Conservation (phyloP, 2,888 invertebrate species). For the Meiosimyza decipiens region DNA sequence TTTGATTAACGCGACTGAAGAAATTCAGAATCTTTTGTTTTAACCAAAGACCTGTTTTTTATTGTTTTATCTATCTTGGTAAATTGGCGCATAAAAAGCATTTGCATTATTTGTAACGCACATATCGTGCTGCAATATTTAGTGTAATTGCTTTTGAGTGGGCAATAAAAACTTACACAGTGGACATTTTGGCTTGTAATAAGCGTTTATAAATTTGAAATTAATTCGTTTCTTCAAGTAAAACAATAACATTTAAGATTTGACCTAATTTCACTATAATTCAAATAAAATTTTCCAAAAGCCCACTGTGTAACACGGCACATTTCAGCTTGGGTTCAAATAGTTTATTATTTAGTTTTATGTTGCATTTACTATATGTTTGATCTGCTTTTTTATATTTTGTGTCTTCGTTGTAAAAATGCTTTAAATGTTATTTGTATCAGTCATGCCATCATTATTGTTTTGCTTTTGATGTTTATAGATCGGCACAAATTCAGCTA, state of each 20-base stretch:
- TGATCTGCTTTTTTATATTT: slow-evolving; percentile 26
- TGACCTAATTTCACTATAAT: too few relatives aligned
- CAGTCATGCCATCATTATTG: slow-evolving; percentile 22
- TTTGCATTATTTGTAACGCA: slow-evolving; percentile 27
- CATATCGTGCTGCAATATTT: slow-evolving; percentile 20
- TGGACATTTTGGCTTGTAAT: slow-evolving; percentile 22
- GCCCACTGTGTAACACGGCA: slow-evolving; percentile 42
- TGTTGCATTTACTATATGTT: slow-evolving; percentile 34
- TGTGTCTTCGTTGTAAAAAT: slow-evolving; percentile 7
- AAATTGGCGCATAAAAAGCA: not conserved
- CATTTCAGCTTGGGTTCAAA: slow-evolving; percentile 44
- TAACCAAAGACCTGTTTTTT: slow-evolving; percentile 46
- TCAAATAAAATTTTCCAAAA: not conserved
- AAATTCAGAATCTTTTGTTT: slow-evolving; percentile 52
- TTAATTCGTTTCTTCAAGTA: not conserved
- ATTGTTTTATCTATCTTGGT: slow-evolving; percentile 29
- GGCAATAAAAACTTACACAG: slow-evolving; percentile 37
- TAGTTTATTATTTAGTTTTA: slow-evolving; percentile 31
- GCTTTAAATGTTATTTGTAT: slow-evolving; percentile 10
- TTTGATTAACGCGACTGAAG: slow-evolving; percentile 64
- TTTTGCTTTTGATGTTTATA: slow-evolving; percentile 19
- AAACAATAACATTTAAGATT: too few relatives aligned
- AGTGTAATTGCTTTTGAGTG: slow-evolving; percentile 37
- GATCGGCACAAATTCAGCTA: slow-evolving; percentile 7
- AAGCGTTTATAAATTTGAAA: not conserved